phyloP scores from a whole-genome alignment of 2,797 vertebrate species.

The Fistularia tabacaria region DNA sequence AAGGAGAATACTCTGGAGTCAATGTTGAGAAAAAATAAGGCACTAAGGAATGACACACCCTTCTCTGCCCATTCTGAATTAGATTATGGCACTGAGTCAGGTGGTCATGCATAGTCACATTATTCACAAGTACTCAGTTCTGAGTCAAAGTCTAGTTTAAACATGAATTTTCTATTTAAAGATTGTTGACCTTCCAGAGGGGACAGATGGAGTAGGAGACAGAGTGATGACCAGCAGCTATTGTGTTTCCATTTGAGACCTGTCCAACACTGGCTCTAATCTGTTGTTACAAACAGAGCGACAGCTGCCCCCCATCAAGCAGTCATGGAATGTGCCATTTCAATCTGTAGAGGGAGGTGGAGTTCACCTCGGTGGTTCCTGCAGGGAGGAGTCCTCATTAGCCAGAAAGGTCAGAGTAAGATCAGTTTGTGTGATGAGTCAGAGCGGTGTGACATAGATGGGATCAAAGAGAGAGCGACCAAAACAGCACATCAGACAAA shows the following conservation, averaged over 20 bases:
- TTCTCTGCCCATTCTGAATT: neutral
- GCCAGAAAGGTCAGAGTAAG: conserved; percentile 57
- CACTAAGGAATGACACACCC: conserved; percentile 4
- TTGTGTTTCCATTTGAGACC: conserved; percentile 45
- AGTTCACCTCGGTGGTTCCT: conserved; percentile 33
- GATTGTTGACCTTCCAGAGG: conserved; percentile 37
- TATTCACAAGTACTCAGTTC: too few species aligned
- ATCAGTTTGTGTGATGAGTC: conserved; percentile 50
- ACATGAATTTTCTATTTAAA: conserved; percentile 37
- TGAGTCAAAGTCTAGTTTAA: too few species aligned
- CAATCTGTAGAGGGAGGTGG: conserved; percentile 30
- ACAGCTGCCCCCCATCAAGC: conserved; percentile 58
- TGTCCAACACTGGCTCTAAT: conserved; percentile 46
- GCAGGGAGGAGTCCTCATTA: conserved; percentile 27
- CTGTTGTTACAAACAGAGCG: conserved; percentile 43
- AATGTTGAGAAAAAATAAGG: neutral
- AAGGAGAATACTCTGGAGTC: neutral
- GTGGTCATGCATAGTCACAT: too few species aligned
- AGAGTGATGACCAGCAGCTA: conserved; percentile 29
- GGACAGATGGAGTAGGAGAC: conserved; percentile 12
- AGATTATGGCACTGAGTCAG: neutral
- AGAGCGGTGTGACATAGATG: conserved; percentile 21
- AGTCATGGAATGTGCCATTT: conserved; percentile 27
- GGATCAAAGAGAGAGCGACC: conserved; percentile 23
- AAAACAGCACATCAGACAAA: neutral